phyloP scores from a whole-genome alignment of 1,140 invertebrate species.

The Galendromus occidentalis region DNA sequence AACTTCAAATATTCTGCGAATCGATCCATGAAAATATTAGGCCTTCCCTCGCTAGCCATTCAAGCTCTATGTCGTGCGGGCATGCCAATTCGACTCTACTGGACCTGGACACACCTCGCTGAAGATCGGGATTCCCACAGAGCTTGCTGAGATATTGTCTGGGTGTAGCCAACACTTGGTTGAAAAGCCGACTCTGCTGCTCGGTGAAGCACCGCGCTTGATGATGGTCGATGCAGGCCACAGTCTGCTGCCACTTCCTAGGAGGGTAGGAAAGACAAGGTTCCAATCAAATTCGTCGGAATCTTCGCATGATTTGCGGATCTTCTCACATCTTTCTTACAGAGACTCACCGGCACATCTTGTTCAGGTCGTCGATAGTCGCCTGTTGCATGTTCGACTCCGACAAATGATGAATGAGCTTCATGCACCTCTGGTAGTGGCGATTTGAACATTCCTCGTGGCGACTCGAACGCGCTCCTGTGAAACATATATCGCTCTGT shows the following conservation, averaged over 20 bases:
- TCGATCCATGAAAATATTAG: too few relatives aligned
- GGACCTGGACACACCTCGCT: not conserved
- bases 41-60: too few relatives aligned
- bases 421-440: conserved; percentile 6
- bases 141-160: not conserved
- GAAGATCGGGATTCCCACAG: not conserved
- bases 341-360: not conserved
- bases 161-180: not conserved
- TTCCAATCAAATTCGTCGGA: not conserved
- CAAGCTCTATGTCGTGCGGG: too few relatives aligned
- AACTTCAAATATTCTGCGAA: conserved; percentile 3
- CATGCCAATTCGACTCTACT: not conserved
- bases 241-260: conserved; percentile 2
- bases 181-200: not conserved
- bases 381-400: conserved; percentile 8
- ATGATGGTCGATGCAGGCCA: not conserved
- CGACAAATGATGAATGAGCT: not conserved
- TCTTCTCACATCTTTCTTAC: not conserved
- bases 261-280: not conserved
- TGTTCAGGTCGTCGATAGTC: not conserved
- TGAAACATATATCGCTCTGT: too few relatives aligned
- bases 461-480: not conserved
- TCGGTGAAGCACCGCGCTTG: conserved; percentile 8
- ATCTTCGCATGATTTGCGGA: not conserved
- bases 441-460: conserved; percentile 2